Conservation (phyloP, 2,888 invertebrate genomes). For the Liodrosophila aerea region DNA sequence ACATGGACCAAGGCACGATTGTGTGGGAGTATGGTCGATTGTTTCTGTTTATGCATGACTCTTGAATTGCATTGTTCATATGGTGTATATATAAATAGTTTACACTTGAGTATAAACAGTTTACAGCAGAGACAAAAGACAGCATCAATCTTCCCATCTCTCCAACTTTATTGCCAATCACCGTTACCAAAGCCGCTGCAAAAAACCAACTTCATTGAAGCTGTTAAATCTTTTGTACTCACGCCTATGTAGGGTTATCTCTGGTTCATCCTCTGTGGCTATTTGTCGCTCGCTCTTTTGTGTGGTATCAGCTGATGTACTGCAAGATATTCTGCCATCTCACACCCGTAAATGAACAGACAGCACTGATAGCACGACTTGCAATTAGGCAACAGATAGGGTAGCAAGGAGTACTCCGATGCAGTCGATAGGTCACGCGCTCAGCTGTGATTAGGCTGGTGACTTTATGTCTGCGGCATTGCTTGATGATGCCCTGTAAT, state of each 20-base stretch:
- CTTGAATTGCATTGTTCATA: conserved; percentile 1
- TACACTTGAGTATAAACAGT: not conserved
- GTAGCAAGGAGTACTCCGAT: conserved; percentile 13
- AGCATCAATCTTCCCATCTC: too few species aligned
- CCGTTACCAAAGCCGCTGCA: too few species aligned
- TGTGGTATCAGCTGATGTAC: conserved; percentile 40
- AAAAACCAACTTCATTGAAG: too few species aligned
- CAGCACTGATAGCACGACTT: conserved; percentile 10
- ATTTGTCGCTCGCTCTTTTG: conserved; percentile 26
- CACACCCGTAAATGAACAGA: conserved; percentile 27
- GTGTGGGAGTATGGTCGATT: conserved; percentile 42
- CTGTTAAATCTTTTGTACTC: too few species aligned
- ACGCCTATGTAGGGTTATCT: too few species aligned
- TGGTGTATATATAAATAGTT: not conserved
- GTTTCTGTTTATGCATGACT: too few species aligned
- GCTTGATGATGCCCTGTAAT: too few species aligned
- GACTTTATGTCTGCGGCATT: too few species aligned
- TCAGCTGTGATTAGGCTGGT: conserved; percentile 8
- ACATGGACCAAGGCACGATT: conserved; percentile 8
- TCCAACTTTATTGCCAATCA: too few species aligned
- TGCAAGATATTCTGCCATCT: conserved; percentile 44
- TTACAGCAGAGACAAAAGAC: too few species aligned
- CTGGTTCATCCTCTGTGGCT: conserved; percentile 13
- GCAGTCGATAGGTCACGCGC: conserved; percentile 48
- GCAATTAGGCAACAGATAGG: conserved; percentile 37